These are phyloP conservation scores for Hippoglossus stenolepis DNA, from an alignment of 2,113 vertebrate species.

Conservation along the genomic window DNA sequence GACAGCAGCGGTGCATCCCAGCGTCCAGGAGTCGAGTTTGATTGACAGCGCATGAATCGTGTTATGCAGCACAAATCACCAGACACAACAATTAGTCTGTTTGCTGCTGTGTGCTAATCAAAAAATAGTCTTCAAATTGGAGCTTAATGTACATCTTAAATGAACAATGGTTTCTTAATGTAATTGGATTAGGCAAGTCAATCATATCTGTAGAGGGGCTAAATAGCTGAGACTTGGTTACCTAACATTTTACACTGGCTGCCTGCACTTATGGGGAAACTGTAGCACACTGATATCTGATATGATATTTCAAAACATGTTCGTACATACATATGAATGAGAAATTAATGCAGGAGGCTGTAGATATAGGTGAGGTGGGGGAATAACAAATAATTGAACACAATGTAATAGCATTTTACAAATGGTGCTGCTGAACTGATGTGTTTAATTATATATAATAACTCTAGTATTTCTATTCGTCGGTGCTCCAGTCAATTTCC, in stretches of 20 bases:
- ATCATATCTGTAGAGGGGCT: conserved; percentile 50
- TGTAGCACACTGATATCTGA: conserved; percentile 13
- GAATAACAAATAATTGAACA: conserved; percentile 22
- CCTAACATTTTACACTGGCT: conserved; percentile 38
- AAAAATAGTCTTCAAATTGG: conserved; percentile 69
- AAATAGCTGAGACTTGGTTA: conserved; percentile 57
- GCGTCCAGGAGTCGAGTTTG: conserved; percentile 36
- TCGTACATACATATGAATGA: conserved; percentile 51
- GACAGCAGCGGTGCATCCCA: conserved; percentile 25
- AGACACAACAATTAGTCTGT: conserved; percentile 71
- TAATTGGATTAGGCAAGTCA: conserved; percentile 79
- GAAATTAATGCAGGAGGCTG: conserved; percentile 23
- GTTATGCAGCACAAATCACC: conserved; percentile 63
- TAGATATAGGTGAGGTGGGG: conserved; percentile 8
- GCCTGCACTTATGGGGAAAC: conserved; percentile 37
- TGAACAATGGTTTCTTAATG: conserved; percentile 66
- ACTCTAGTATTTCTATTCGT: neutral
- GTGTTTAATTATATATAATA: conserved; percentile 18
- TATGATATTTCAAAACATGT: conserved; percentile 52
- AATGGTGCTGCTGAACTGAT: conserved; percentile 13
- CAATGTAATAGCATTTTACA: conserved; percentile 14
- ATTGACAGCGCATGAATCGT: conserved; percentile 56
- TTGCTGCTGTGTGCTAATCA: conserved; percentile 68
- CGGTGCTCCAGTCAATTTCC: neutral
- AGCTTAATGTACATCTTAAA: conserved; percentile 76